phyloP scores from a whole-genome alignment of 2,888 invertebrate genomes.

The Lithosia quadra region DNA sequence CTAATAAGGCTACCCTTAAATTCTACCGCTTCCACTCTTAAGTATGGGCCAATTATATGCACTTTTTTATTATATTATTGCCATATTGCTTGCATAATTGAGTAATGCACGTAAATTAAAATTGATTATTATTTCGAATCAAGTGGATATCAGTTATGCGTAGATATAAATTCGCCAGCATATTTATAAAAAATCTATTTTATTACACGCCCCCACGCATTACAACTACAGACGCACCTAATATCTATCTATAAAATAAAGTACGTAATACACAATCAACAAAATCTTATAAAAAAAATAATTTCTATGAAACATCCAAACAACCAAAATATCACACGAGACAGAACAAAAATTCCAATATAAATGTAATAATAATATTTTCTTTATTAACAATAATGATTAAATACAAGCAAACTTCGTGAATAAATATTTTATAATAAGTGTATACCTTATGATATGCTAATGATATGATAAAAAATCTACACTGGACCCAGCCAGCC shows the following conservation, averaged over 20 bases:
- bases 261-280: slow-evolving; percentile 29
- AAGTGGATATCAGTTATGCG: slow-evolving; percentile 47
- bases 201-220: slow-evolving; percentile 33
- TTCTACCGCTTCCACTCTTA: slow-evolving; percentile 72
- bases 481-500: slow-evolving; percentile 81
- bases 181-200: slow-evolving; percentile 41
- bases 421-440: slow-evolving; percentile 63
- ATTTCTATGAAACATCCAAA: slow-evolving; percentile 37
- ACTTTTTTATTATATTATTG: slow-evolving; percentile 57
- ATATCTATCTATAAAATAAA: slow-evolving; percentile 33
- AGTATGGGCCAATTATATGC: slow-evolving; percentile 65
- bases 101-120: slow-evolving; percentile 42
- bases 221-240: slow-evolving; percentile 38
- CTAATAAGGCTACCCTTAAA: slow-evolving; percentile 86
- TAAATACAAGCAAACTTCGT: slow-evolving; percentile 56
- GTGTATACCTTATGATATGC: slow-evolving; percentile 80
- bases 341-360: slow-evolving; percentile 25
- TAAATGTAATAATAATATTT: slow-evolving; percentile 22
- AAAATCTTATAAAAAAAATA: slow-evolving; percentile 29
- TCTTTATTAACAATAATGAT: slow-evolving; percentile 27
- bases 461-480: slow-evolving; percentile 86
- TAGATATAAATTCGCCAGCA: slow-evolving; percentile 54
- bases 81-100: slow-evolving; percentile 67
- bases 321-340: slow-evolving; percentile 32
- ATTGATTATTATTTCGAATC: slow-evolving; percentile 39